Base-by-base conservation (phyloP, 2,888 invertebrate species). In the Hydroisotoma schaefferi region DNA sequence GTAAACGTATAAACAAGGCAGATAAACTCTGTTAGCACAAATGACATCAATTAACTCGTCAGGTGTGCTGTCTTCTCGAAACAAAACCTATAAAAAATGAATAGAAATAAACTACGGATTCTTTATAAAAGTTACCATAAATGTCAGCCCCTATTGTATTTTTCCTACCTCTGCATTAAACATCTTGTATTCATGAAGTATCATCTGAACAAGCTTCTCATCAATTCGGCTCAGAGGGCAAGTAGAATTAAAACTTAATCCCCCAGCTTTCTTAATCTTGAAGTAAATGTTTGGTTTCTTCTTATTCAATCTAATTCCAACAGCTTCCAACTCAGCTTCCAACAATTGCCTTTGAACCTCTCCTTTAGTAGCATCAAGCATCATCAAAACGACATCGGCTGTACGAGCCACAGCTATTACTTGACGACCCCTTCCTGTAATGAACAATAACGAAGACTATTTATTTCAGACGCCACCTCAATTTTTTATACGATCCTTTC, bases 21-120 rank as follows among this genome's bases (percentile, higher is more conserved):
- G 82, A 80, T 98, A 97, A 28, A 93, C 90, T 67, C 97, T 84
- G 80, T 94, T 97, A 10, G 90, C 95, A 53, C 91, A 87, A 72
- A 99, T 94, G 55, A 99, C 95, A 80, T 99, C 99, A 71, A 99
- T 98, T 74, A 99, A 84, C 75, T 99, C 98, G 78, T 99, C 99
- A 0, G 93, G 86, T 1, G 87, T 87, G 76, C 90, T 91, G 78
- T 99, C 98, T 77, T 99, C 98, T 44, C 46, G 22, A 15, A 46
- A 98, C 57, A 99, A 79, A 61, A 94, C 90, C 74, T 83, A 63
- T 22, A 79, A 40, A 5, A 40, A 40, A 10, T 33, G 8, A 10
- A 8, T 33, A 10, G 15, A 10, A 15, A 10, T 33, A 10, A 33
- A 10, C 8, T 10, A 15, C 33, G 33, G 8, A 33, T 33, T 33